Percentiles rank a stretch among this genome's conserved stretches.
Evolutionary conservation across 2,888 invertebrate species (phyloP).

Genomic region (Tetragonula carbonaria): DNA sequence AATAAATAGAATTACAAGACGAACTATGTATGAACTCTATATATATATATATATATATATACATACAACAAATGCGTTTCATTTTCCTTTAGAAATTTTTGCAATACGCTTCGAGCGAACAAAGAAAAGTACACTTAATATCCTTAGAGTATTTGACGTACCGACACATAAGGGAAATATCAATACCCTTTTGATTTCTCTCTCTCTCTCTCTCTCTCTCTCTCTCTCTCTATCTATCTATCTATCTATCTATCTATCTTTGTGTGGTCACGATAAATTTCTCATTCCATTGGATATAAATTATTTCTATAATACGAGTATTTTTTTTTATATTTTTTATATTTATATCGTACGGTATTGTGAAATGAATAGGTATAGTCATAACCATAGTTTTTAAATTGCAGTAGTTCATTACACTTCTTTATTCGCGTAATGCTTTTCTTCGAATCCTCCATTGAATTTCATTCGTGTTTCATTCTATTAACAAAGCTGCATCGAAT

Average conservation of each 20-base stretch:
- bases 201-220: too few species aligned
- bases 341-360: too few species aligned
- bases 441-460: neutral
- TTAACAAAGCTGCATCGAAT: neutral
- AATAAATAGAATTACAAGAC: conserved; percentile 55
- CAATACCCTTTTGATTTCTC: neutral
- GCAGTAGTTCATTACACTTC: neutral
- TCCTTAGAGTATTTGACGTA: neutral
- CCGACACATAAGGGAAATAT: neutral
- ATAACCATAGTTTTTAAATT: too few species aligned
- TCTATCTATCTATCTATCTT: too few species aligned
- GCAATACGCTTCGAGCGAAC: neutral
- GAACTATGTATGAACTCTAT: conserved; percentile 33
- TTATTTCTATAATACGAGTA: neutral
- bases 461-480: neutral
- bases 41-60: conserved; percentile 22
- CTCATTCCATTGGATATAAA: conserved; percentile 1
- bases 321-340: too few species aligned
- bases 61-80: conserved; percentile 31
- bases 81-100: neutral
- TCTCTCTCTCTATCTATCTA: too few species aligned
- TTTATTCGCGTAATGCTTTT: neutral
- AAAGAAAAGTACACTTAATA: conserved; percentile 12
- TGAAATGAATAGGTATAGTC: too few species aligned
- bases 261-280: neutral